Evolutionary conservation across 1,140 invertebrate genomes (phyloP), one percentile per base, ranked within the genome.

Genomic region (Drosophila lini): DNA sequence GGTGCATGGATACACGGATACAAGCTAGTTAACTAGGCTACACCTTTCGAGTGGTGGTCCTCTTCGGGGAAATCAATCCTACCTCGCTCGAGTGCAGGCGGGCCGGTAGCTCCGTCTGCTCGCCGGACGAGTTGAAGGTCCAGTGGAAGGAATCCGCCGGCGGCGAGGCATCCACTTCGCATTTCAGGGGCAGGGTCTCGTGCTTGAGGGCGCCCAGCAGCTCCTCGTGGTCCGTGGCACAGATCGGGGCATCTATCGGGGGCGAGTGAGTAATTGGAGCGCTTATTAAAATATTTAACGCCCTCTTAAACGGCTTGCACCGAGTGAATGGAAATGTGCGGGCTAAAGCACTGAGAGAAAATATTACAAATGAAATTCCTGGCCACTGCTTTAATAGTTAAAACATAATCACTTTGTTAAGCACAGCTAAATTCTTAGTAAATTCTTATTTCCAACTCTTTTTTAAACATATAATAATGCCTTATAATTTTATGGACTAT

Each of bases 81-180:
- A 93, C 93, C 85, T 94, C 93, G 79, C 94, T 94, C 61, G 95
- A 94, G 89, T 94, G 95, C 64, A 94, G 93, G 36, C 94, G 94
- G 25, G 95, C 94, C 9, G 96, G 94, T 45, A 97, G 94, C 86
- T 97, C 96, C 1, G 95, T 95, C 84, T 96, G 94, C 86, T 97
- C 96, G 9, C 96, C 96, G 44, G 96, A 97, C 90, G 96, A 97
- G 93, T 97, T 97, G 93, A 97, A 97, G 44, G 96, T 97, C 97
- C 97, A 97, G 71, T 96, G 96, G 92, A 97, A 97, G 90, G 95
- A 95, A 78, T 96, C 94, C 11, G 95, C 93, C 1, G 96, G 94
- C 10, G 97, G 97, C 88, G 97, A 97, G 68, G 97, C 95, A 78
- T 97, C 96, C 62, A 98, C 97, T 78, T 96, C 95, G 91, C 97